These are phyloP conservation scores for Spodoptera frugiperda DNA, from an alignment of 1,140 invertebrate genomes.

Conservation along the genomic window DNA sequence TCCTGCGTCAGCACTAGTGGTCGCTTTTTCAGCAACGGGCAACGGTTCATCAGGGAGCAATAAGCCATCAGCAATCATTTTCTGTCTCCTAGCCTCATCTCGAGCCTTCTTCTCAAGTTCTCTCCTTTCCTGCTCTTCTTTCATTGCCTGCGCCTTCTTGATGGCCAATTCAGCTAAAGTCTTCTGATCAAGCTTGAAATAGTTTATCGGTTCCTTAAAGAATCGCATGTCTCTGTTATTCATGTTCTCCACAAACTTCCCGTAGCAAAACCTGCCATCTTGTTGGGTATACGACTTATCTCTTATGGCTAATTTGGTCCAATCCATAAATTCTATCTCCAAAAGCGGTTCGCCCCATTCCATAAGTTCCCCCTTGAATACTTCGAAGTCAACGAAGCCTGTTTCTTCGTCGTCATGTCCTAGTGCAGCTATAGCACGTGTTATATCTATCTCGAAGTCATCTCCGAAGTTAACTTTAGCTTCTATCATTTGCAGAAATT, in stretches of 20 bases:
- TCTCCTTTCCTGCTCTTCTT: conserved; percentile 69
- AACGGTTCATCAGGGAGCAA: conserved; percentile 64
- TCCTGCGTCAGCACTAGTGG: too few relatives aligned
- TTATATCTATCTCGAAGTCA: conserved; percentile 73
- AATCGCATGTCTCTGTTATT: conserved; percentile 75
- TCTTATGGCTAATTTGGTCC: conserved; percentile 69
- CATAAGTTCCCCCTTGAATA: conserved; percentile 69
- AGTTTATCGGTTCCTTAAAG: conserved; percentile 77
- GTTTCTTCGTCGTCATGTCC: conserved; percentile 75
- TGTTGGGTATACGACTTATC: conserved; percentile 74
- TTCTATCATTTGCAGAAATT: conserved; percentile 79
- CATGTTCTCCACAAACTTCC: conserved; percentile 81
- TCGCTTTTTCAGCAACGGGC: not conserved
- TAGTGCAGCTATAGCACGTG: conserved; percentile 72
- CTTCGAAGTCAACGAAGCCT: conserved; percentile 65
- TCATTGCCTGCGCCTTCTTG: conserved; percentile 78
- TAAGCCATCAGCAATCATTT: conserved; percentile 76
- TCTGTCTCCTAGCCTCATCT: conserved; percentile 74
- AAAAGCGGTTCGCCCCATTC: conserved; percentile 75
- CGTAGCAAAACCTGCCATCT: conserved; percentile 68
- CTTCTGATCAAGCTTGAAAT: conserved; percentile 81
- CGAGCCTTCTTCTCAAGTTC: conserved; percentile 70
- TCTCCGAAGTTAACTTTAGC: conserved; percentile 78
- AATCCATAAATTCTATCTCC: conserved; percentile 78
- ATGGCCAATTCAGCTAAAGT: conserved; percentile 77